These are phyloP conservation scores for Xenopus petersii DNA, from an alignment of 2,797 vertebrate genomes.

Conservation along the genomic window DNA sequence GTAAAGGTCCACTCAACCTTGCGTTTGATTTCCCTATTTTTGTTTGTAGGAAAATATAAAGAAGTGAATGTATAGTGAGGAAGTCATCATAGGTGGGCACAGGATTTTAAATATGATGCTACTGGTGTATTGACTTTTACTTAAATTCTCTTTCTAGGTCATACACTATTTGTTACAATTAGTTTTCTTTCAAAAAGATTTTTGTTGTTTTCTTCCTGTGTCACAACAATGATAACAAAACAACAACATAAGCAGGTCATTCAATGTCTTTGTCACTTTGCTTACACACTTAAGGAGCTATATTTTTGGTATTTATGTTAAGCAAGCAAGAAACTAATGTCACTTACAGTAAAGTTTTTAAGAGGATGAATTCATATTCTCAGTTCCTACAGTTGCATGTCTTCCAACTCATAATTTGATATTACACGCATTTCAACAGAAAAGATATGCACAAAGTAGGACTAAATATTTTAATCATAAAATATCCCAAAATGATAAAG, in stretches of 20 bases:
- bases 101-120: too few relatives aligned
- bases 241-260: constrained; percentile 10
- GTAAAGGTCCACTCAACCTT: too few relatives aligned
- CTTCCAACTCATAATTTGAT: constrained; percentile 36
- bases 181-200: background rate
- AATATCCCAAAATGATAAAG: constrained; percentile 10
- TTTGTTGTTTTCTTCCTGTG: background rate
- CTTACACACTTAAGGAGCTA: constrained; percentile 13
- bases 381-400: background rate
- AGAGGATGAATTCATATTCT: constrained; percentile 15
- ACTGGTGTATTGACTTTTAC: too few relatives aligned
- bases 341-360: constrained; percentile 31
- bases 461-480: constrained; percentile 33
- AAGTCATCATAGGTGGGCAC: too few relatives aligned
- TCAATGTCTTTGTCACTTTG: constrained; percentile 40
- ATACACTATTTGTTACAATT: background rate
- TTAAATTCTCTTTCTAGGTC: background rate
- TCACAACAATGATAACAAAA: background rate
- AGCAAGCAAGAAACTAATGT: constrained; percentile 24
- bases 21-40: too few relatives aligned
- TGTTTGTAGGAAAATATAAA: too few relatives aligned
- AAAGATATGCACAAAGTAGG: constrained; percentile 30
- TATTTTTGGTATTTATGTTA: constrained; percentile 25
- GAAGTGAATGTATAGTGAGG: too few relatives aligned
- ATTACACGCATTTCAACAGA: constrained; percentile 33